Base-by-base conservation (phyloP, 2,888 invertebrate species). In the Litoditis marina region DNA sequence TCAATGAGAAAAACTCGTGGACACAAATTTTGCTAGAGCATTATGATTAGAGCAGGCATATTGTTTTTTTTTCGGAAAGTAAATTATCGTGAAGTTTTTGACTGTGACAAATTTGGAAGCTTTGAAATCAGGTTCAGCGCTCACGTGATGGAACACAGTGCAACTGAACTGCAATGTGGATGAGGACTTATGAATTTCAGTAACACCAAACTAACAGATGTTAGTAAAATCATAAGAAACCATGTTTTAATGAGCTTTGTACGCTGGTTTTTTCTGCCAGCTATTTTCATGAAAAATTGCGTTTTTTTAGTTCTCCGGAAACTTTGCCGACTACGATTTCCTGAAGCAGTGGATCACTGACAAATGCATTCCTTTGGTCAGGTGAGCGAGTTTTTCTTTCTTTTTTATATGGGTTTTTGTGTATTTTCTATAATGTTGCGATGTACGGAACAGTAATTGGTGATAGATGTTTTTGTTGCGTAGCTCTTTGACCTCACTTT, bases 351-450 rank as follows among this genome's bases (percentile, higher is more conserved):
- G 96, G 96, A 88, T 90, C 0, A 89, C 90, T 65, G 91, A 92
- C 75, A 92, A 92, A 83, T 98, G 98, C 84, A 91, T 96, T 49
- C 95, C 98, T 0, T 86, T 96, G n/a, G 96, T 99, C 0, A 88
- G 98, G 62, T n/a, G n/a, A n/a, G n/a, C n/a, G n/a, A n/a, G n/a
- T n/a, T n/a, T 96, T n/a, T n/a, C n/a, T n/a, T n/a, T n/a, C n/a
- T 39, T 11, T 16, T 11, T 16, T 16, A 39, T n/a, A n/a, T n/a
- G n/a, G n/a, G n/a, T n/a, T n/a, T n/a, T 13, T 13, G 13, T 36
- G 8, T 36, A 36, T 36, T 36, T 36, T 36, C 16, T 36, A 13
- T 13, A 36, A 13, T 36, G 36, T 13, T 8, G 36, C 16, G 8
- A 36, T 13, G 8, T 36, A 13, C 36, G 36, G 13, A 36, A 36